Evolutionary conservation across 2,888 invertebrate genomes (phyloP), one percentile per base, ranked within the genome.

Genomic region (Thymelicus lineola): DNA sequence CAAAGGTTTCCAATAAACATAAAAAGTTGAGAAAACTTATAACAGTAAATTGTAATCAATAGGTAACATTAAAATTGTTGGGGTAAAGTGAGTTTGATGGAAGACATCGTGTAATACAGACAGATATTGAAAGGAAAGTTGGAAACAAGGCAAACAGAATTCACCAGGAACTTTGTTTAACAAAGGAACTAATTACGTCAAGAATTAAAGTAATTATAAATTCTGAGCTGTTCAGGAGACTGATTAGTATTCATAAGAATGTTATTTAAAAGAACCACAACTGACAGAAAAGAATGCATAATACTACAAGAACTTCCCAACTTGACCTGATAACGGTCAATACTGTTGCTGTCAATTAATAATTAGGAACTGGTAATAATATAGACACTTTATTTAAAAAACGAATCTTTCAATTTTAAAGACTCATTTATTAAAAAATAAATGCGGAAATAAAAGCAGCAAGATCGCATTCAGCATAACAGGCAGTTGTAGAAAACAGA

Each of bases 81-180:
- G 77, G 77, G 77, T 78, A 77, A 79, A 71, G 48, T 67, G 58
- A 78, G 75, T 78, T 80, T 82, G 74, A 78, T 87, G 88, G 89
- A 89, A 89, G 89, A 90, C 88, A 79, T 84, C 79, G 82, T 80
- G 77, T 80, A 82, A 81, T 79, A 66, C 79, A 81, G 75, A 82
- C 70, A 80, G 72, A 80, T 65, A 63, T 75, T 62, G 67, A 66
- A 65, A 70, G 36, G 61, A 46, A 66, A 78, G 69, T 58, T 58
- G 28, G 50, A 61, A 48, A 42, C 28, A 57, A 61, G 28, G 57
- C 28, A 63, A 62, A 57, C 48, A 20, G 65, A 66, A 66, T 69
- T 71, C 71, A 74, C 77, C 71, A 77, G 50, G 73, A 77, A 79
- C 72, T 69, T 72, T 70, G 75, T 76, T 76, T 72, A 76, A 75